A percentile compares a stretch with the other conserved stretches of the same genome.
These are phyloP conservation scores for Heliconius hortense DNA, from an alignment of 2,888 invertebrate species.

Conservation along the genomic window DNA sequence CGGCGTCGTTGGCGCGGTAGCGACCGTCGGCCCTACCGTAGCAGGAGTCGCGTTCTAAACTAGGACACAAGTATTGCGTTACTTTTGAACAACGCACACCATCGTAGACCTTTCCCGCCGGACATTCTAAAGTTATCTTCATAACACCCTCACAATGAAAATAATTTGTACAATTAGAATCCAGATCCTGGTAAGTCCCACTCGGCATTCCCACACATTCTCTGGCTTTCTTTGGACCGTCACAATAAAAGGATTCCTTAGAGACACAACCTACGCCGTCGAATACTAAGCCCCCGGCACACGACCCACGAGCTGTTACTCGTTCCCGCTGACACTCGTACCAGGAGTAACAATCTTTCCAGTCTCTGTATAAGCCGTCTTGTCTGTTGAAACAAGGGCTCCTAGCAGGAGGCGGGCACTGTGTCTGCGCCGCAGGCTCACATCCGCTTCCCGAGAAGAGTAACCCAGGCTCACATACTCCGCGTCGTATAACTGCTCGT, in stretches of 20 bases:
- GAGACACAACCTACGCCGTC: conserved; percentile 75
- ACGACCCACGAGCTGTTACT: conserved; percentile 70
- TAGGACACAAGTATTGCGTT: conserved; percentile 70
- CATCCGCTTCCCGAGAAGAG: conserved; percentile 80
- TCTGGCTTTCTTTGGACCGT: conserved; percentile 66
- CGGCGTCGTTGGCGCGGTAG: conserved; percentile 74
- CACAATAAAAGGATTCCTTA: conserved; percentile 67
- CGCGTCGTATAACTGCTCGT: conserved; percentile 75
- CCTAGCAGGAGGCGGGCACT: conserved; percentile 72
- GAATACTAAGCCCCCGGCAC: conserved; percentile 72
- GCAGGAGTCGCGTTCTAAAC: conserved; percentile 77
- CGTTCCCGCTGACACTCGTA: conserved; percentile 75
- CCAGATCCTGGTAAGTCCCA: conserved; percentile 80
- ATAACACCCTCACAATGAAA: conserved; percentile 73
- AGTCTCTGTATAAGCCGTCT: conserved; percentile 73
- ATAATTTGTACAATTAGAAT: conserved; percentile 78
- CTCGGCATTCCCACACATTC: conserved; percentile 76
- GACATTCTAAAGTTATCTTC: conserved; percentile 69
- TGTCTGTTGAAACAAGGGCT: conserved; percentile 73
- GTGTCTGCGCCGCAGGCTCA: conserved; percentile 66
- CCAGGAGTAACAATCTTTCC: conserved; percentile 76
- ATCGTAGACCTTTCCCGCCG: conserved; percentile 68
- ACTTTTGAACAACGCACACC: conserved; percentile 69
- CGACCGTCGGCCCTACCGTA: conserved; percentile 79
- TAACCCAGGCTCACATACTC: conserved; percentile 79